Conservation (phyloP, 37 sponge, comb jelly and placozoan species). For the Cladorhizidae sp. region DNA sequence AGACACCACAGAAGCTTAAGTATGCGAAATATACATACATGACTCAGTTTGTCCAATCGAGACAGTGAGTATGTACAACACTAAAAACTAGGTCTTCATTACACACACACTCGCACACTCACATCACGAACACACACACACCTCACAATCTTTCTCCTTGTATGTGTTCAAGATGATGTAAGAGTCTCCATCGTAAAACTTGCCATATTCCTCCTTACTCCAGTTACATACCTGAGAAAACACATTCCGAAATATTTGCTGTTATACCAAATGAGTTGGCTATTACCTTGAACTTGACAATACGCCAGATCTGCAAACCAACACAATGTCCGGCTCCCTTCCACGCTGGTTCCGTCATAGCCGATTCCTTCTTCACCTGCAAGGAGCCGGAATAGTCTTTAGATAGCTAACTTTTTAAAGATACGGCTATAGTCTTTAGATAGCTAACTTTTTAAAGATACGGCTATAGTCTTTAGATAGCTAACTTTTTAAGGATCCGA, state of each 20-base stretch:
- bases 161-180: conserved; percentile 99
- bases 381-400: too few species aligned
- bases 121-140: background rate
- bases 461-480: too few species aligned
- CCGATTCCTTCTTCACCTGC: conserved; percentile 93
- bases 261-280: background rate
- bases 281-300: conserved; percentile 93
- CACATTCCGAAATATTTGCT: background rate
- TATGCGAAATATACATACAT: too few species aligned
- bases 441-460: too few species aligned
- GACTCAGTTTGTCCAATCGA: too few species aligned
- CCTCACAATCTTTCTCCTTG: conserved; percentile 63
- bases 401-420: too few species aligned
- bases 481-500: too few species aligned
- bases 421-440: too few species aligned
- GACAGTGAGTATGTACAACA: too few species aligned
- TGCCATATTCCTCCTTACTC: conserved; percentile 91
- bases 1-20: too few species aligned
- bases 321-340: conserved; percentile 84
- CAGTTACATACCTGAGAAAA: conserved; percentile 73
- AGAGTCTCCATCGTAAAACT: conserved; percentile 97
- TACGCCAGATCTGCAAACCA: conserved; percentile 96
- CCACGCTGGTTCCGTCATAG: conserved; percentile 95
- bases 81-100: too few species aligned
- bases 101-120: too few species aligned